Conservation (phyloP, 2,888 invertebrate genomes). For the Schizaphis graminum region DNA sequence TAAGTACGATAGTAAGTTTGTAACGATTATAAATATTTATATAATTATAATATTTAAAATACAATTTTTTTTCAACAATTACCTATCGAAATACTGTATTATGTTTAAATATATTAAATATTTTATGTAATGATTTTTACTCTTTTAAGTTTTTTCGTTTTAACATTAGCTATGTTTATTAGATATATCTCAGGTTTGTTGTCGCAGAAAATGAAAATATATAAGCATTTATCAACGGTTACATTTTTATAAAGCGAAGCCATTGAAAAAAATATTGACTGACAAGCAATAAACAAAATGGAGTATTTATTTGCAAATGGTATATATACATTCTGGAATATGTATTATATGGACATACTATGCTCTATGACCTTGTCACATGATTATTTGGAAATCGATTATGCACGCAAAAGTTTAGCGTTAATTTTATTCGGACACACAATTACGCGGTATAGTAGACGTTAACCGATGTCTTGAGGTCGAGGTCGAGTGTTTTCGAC, state of each 20-base stretch:
- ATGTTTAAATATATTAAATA: not conserved
- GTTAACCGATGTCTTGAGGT: conserved; percentile 54
- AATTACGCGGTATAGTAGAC: conserved; percentile 34
- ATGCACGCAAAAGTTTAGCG: conserved; percentile 47
- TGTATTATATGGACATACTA: conserved; percentile 24
- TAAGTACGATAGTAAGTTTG: too few species aligned
- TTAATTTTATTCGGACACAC: conserved; percentile 52
- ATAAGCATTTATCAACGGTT: not conserved
- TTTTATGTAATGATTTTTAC: not conserved
- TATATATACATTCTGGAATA: conserved; percentile 8
- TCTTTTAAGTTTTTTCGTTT: not conserved
- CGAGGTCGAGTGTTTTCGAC: conserved; percentile 55
- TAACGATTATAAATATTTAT: too few species aligned
- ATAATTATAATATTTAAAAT: not conserved
- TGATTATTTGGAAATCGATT: conserved; percentile 58
- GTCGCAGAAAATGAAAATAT: not conserved
- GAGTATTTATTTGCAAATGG: not conserved
- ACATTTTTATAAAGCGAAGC: not conserved
- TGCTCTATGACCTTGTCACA: conserved; percentile 51
- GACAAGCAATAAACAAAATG: not conserved
- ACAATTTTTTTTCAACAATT: not conserved
- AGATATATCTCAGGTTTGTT: not conserved
- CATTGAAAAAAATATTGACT: not conserved
- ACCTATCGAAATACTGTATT: not conserved
- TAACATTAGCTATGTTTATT: not conserved